Evolutionary conservation across 1,140 invertebrate genomes (phyloP).

Genomic region (Riptortus pedestris): DNA sequence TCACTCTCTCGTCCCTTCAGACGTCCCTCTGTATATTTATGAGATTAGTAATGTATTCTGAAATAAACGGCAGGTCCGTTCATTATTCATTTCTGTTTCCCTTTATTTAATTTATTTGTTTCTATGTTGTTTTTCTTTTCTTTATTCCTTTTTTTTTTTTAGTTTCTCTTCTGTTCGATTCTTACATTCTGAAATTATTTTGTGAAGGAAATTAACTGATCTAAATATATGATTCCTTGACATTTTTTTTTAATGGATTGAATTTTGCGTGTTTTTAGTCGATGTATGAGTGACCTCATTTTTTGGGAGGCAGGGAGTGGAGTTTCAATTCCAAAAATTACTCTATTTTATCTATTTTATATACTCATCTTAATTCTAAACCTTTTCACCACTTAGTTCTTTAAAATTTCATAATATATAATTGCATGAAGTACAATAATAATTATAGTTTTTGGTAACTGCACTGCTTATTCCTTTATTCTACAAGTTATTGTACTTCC

Average conservation of each 20-base stretch:
- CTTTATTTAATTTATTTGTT: not conserved
- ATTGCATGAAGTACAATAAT: too few species aligned
- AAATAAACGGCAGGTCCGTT: constrained; percentile 1
- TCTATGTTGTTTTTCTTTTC: not conserved
- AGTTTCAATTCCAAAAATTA: too few species aligned
- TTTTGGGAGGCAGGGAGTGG: too few species aligned
- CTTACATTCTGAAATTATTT: not conserved
- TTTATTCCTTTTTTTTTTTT: not conserved
- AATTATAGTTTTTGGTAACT: too few species aligned
- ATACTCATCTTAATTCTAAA: too few species aligned
- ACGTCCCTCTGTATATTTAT: not conserved
- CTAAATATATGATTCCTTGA: not conserved
- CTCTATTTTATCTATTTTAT: too few species aligned
- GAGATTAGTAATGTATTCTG: constrained; percentile 2
- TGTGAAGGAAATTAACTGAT: not conserved
- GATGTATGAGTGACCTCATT: too few species aligned
- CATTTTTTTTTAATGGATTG: not conserved
- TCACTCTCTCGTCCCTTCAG: not conserved
- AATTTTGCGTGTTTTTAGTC: not conserved
- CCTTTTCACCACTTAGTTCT: too few species aligned
- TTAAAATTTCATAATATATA: too few species aligned
- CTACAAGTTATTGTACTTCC: too few species aligned
- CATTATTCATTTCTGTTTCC: not conserved
- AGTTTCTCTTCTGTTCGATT: not conserved
- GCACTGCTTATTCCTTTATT: too few species aligned